phyloP scores from a whole-genome alignment of 30 jellyfish, hydroid and myxozoan species.

The Pelagia noctiluca region DNA sequence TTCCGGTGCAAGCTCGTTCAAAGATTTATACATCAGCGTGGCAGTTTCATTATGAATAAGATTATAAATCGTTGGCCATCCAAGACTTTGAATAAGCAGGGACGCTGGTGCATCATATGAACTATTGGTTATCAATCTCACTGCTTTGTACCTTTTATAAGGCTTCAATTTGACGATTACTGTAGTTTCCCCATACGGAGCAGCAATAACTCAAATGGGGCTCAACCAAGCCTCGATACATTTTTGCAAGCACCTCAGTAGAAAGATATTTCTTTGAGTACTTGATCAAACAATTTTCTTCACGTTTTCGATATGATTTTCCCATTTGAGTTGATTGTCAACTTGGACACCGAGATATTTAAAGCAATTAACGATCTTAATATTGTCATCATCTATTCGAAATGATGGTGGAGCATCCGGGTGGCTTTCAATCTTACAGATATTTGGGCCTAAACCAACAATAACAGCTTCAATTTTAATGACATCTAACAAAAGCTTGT shows the following conservation, averaged over 20 bases:
- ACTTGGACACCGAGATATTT: constrained; percentile 40
- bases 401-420: constrained; percentile 13
- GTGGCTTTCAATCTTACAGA: constrained; percentile 46
- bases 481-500: not conserved
- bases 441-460: constrained; percentile 44
- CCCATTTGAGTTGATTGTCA: constrained; percentile 3
- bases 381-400: constrained; percentile 15
- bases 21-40: constrained; percentile 11
- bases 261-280: not conserved
- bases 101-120: constrained; percentile 9
- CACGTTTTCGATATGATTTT: not conserved
- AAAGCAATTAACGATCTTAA: constrained; percentile 25
- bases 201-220: constrained; percentile 2
- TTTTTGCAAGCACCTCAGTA: constrained; percentile 11
- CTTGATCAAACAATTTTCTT: not conserved
- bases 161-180: not conserved
- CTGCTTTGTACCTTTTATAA: constrained; percentile 42
- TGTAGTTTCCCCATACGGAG: constrained; percentile 25
- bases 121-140: not conserved
- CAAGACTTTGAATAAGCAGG: constrained; percentile 29
- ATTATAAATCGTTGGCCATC: constrained; percentile 27
- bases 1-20: constrained; percentile 43
- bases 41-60: constrained; percentile 18
- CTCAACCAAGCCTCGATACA: constrained; percentile 5
- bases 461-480: constrained; percentile 1